phyloP scores from a whole-genome alignment of 2,888 invertebrate species.

The Ophion obscuratus region DNA sequence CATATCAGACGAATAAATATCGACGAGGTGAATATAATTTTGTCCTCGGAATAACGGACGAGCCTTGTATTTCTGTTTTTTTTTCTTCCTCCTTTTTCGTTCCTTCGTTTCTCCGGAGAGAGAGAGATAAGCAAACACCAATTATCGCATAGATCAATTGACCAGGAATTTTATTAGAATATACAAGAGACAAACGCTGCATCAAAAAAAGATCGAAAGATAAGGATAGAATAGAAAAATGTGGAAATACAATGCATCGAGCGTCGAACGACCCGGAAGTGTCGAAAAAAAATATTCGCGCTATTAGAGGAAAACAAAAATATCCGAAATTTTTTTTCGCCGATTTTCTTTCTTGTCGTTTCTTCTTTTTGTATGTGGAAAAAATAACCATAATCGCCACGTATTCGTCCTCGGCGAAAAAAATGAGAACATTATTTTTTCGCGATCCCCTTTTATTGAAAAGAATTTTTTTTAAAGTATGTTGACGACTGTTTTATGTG shows the following conservation, averaged over 20 bases:
- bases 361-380: no score
- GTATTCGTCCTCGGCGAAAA: no score
- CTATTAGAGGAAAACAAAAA: constrained; percentile 2
- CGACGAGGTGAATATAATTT: constrained; percentile 20
- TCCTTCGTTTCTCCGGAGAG: constrained; percentile 3
- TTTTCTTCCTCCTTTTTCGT: background rate
- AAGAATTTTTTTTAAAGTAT: no score
- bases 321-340: background rate
- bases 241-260: background rate
- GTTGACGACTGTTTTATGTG: no score
- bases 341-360: no score
- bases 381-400: no score
- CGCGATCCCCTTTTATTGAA: no score
- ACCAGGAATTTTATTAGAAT: constrained; percentile 53
- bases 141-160: constrained; percentile 54
- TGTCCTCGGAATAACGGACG: background rate
- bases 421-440: no score
- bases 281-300: constrained; percentile 3
- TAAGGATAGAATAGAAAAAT: no score
- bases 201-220: background rate
- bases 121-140: constrained; percentile 44
- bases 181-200: constrained; percentile 36
- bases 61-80: background rate
- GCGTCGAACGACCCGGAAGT: background rate
- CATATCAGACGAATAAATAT: constrained; percentile 28